phyloP scores from a whole-genome alignment of 2,797 vertebrate species.

The Molothrus aeneus region DNA sequence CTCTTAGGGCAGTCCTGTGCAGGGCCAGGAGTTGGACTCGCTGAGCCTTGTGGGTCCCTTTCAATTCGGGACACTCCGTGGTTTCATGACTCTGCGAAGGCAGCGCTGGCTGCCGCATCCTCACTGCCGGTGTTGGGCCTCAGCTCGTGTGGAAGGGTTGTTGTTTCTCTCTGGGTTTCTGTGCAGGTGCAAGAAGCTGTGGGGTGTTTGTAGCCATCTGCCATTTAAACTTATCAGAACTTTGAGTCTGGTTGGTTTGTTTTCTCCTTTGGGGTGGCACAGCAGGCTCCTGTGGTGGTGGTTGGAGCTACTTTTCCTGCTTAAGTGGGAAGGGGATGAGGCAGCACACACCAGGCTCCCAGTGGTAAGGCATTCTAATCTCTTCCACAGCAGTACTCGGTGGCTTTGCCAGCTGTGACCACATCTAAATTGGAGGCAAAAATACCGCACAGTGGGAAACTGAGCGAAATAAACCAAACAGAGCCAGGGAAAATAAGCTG shows the following conservation, averaged over 20 bases:
- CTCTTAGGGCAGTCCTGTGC: background rate
- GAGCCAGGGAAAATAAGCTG: background rate
- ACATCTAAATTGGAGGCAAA: background rate
- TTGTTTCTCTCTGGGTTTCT: background rate
- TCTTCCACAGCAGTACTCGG: background rate
- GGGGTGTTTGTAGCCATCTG: background rate
- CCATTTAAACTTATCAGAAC: background rate
- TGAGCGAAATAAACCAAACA: background rate
- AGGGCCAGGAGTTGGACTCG: background rate
- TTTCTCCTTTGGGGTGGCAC: background rate
- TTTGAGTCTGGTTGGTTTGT: background rate
- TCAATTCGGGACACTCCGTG: accelerated
- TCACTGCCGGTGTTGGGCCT: accelerated
- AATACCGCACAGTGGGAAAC: background rate
- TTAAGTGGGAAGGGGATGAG: background rate
- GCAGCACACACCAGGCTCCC: background rate
- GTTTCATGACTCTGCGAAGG: background rate
- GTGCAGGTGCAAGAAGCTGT: background rate
- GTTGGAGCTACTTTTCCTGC: background rate
- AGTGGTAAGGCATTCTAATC: background rate
- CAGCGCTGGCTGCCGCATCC: background rate
- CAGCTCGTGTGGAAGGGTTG: accelerated
- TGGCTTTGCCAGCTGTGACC: background rate
- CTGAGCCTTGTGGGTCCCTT: background rate
- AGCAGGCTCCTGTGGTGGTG: background rate